Conservation (phyloP, 2,113 vertebrate genomes). For the Cyprinodon tularosa region DNA sequence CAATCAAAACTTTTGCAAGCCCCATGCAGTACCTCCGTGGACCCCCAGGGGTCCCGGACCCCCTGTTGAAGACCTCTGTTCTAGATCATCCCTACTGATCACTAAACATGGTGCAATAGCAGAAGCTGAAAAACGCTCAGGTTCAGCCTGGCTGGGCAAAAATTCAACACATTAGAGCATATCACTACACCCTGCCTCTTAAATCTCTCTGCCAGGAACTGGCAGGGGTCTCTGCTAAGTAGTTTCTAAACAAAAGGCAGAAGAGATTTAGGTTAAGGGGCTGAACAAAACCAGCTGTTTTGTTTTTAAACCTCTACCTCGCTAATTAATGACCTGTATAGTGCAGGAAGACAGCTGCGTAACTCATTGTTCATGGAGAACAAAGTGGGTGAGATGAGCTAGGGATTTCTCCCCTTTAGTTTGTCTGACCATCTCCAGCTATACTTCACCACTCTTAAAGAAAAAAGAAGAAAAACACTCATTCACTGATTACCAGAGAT, state of each 20-base stretch:
- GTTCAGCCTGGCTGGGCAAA: constrained; percentile 28
- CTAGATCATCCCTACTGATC: constrained; percentile 6
- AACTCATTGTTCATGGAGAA: constrained; percentile 64
- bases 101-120: constrained; percentile 27
- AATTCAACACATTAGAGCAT: constrained; percentile 40
- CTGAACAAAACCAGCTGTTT: constrained; percentile 53
- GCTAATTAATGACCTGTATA: constrained; percentile 76
- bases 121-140: constrained; percentile 25
- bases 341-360: constrained; percentile 68
- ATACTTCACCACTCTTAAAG: too few species aligned
- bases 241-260: constrained; percentile 62
- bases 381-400: constrained; percentile 13
- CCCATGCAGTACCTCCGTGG: too few species aligned
- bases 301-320: constrained; percentile 41
- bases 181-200: constrained; percentile 47
- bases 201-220: constrained; percentile 61
- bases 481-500: too few species aligned
- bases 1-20: too few species aligned
- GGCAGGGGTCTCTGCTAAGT: constrained; percentile 67
- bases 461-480: too few species aligned
- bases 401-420: constrained; percentile 34
- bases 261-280: constrained; percentile 59
- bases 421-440: constrained; percentile 38
- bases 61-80: too few species aligned
- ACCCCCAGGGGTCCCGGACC: too few species aligned